These are phyloP conservation scores for Telmatherina bonti DNA, from an alignment of 2,797 vertebrate species.

Conservation along the genomic window DNA sequence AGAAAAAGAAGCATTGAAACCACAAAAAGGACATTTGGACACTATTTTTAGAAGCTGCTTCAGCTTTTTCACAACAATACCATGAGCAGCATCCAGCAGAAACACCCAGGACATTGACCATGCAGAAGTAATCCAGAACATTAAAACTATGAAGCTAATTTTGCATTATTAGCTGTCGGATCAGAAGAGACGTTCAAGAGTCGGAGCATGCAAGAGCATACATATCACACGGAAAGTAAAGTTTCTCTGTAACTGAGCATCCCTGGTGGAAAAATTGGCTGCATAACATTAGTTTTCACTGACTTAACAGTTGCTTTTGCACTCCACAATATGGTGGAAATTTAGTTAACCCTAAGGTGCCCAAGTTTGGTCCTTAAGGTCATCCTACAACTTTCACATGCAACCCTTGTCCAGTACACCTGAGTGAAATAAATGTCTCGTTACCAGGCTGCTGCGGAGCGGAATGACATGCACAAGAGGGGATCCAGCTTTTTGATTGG, in stretches of 20 bases:
- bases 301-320: neutral
- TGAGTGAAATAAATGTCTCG: no score
- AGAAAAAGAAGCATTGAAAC: no score
- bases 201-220: neutral
- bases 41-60: neutral
- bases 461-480: no score
- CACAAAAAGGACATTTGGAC: neutral
- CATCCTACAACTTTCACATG: no score
- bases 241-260: neutral
- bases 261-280: neutral
- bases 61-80: constrained; percentile 22
- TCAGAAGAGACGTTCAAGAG: neutral
- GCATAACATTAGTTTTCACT: neutral
- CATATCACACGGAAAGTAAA: constrained; percentile 7
- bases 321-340: constrained; percentile 12
- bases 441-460: no score
- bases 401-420: no score
- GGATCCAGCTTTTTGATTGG: no score
- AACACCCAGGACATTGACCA: neutral
- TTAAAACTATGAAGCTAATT: neutral
- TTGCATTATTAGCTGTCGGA: no score
- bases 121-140: neutral
- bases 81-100: neutral
- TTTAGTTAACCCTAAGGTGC: no score
- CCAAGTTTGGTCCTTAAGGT: no score